Conservation (phyloP, 53 echinoderm and acorn worm species). For the Luidia sarsii region DNA sequence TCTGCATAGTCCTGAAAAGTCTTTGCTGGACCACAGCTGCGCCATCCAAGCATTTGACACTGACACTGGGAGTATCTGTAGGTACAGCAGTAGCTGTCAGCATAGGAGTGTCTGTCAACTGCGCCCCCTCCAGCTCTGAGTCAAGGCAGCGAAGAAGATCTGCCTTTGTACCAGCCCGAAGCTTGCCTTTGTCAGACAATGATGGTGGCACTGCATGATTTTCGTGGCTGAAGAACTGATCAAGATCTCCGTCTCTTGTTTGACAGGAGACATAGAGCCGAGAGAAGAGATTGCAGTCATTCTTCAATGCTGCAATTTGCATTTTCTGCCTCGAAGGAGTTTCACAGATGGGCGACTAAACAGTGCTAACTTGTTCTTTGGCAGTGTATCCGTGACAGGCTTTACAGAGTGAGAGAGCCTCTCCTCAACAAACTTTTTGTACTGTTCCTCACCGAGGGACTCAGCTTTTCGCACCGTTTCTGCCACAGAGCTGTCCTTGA, state of each 20-base stretch:
- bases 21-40: constrained; percentile 36
- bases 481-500: constrained; percentile 22
- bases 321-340: neutral
- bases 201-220: constrained; percentile 68
- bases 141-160: constrained; percentile 55
- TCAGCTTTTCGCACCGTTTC: neutral
- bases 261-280: constrained; percentile 53
- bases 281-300: constrained; percentile 9
- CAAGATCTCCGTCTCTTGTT: constrained; percentile 44
- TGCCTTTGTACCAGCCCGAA: constrained; percentile 38
- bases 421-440: too few relatives aligned
- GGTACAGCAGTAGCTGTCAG: neutral
- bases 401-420: too few relatives aligned
- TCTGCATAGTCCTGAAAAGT: constrained; percentile 48
- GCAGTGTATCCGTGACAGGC: constrained; percentile 2
- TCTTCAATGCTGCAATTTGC: neutral
- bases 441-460: constrained; percentile 37
- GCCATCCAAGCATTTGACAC: constrained; percentile 58
- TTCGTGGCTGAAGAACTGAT: constrained; percentile 64
- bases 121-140: neutral
- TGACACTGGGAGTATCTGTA: too few relatives aligned
- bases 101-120: neutral
- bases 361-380: constrained; percentile 34
- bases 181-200: constrained; percentile 30
- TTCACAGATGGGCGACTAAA: constrained; percentile 23